Percentiles rank a stretch among this genome's conserved stretches.
Conservation (phyloP, 2,888 invertebrate genomes). For the Idaea aversata region DNA sequence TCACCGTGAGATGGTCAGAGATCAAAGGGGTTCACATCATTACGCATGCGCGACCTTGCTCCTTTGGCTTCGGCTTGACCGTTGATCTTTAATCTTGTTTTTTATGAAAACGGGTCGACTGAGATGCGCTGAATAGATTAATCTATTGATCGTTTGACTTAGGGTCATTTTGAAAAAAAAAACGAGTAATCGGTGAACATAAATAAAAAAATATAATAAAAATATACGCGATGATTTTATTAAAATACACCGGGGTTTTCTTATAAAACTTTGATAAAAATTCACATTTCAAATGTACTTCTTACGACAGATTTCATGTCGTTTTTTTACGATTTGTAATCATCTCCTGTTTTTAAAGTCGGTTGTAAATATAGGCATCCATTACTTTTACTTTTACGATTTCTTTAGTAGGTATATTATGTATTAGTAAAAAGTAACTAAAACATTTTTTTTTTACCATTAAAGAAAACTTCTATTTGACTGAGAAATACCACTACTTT, state of each 20-base stretch:
- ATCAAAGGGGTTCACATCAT: constrained; percentile 63
- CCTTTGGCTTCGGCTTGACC: constrained; percentile 53
- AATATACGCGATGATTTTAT: not conserved
- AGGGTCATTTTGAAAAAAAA: not conserved
- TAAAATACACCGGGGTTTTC: not conserved
- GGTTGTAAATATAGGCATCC: no score
- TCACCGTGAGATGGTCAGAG: constrained; percentile 66
- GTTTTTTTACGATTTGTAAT: no score
- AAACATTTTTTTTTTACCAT: no score
- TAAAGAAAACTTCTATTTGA: no score
- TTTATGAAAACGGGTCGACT: constrained; percentile 6
- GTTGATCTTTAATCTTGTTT: constrained; percentile 61
- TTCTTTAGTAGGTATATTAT: no score
- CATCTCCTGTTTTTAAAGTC: no score
- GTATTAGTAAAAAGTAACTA: no score
- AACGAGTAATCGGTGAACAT: not conserved
- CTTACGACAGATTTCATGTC: no score
- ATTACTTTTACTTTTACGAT: no score
- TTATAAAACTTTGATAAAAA: no score
- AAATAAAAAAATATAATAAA: not conserved
- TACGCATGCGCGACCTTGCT: constrained; percentile 60
- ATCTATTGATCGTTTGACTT: not conserved
- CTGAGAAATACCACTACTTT: no score
- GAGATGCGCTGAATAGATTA: not conserved
- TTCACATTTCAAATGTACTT: no score